Evolutionary conservation across 1,140 invertebrate species (phyloP), one percentile per base, ranked within the genome.

Genomic region (Scaptomyza graminum): DNA sequence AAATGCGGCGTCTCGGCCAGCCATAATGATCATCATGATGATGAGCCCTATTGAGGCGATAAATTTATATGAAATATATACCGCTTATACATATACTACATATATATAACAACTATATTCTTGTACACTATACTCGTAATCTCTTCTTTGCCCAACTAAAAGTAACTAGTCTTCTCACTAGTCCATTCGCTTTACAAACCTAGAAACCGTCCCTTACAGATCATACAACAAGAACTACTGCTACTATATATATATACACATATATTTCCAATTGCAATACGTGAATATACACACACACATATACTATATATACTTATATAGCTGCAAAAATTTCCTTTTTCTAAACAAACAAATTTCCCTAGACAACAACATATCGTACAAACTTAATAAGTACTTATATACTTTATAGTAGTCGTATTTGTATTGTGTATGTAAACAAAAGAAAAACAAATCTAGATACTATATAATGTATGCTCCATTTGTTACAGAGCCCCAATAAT

Each of bases 301-400:
- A n/a, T n/a, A n/a, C n/a, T n/a, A n/a, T 25, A 2, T 25, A 31
- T 31, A 31, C 3, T 41, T 47, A 22, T 55, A 68, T 34, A 65
- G 54, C 56, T 28, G 67, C 67, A 25, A 34, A 5, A 18, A 12
- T 47, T 56, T 34, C 39, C 31, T 63, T 59, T 50, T 60, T 44
- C 18, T 7, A 25, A 41, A 54, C n/a, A 39, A 52, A 16, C 15
- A 52, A 59, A 67, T 50, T 65, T 39, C 83, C 83, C 83, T 87
- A 87, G 83, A 88, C 71, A 87, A 87, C 37, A 41, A 87, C 83
- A 87, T 87, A 87, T 87, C 83, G 83, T 87, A 87, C 83, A 87
- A 87, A 87, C 83, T 79, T 65, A 73, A 82, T 67, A 88, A 74
- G 69, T 85, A n/a, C n/a, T n/a, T n/a, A n/a, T n/a, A n/a, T n/a